Evolutionary conservation across 2,888 invertebrate species (phyloP).

Genomic region (Capitulum mitella): DNA sequence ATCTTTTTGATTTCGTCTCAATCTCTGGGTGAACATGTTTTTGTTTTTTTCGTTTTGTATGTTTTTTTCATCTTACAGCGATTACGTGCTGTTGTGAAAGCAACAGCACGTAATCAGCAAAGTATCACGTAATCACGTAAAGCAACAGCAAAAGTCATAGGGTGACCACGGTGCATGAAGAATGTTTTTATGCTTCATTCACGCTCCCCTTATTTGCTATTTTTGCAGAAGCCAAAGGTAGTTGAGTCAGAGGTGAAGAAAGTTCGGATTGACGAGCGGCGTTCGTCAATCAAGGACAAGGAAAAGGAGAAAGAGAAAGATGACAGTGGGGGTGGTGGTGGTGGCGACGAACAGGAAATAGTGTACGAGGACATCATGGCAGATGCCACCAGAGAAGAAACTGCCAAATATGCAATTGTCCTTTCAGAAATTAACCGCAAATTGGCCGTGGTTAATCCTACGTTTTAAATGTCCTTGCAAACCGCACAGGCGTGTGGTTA

Average conservation of each 20-base stretch:
- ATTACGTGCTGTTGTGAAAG: too few relatives aligned
- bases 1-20: too few relatives aligned
- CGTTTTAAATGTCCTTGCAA: not conserved
- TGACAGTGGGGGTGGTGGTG: not conserved
- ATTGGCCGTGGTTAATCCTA: constrained; percentile 17
- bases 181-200: too few relatives aligned
- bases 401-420: constrained; percentile 20
- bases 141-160: too few relatives aligned
- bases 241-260: constrained; percentile 11
- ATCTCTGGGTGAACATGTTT: too few relatives aligned
- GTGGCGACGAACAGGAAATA: constrained; percentile 6
- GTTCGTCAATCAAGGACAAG: not conserved
- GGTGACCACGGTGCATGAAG: too few relatives aligned
- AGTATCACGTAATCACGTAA: too few relatives aligned
- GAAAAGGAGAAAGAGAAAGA: constrained; percentile 20
- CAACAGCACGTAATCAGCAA: too few relatives aligned
- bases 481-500: too few relatives aligned
- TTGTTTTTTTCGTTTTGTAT: too few relatives aligned
- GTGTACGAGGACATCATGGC: constrained; percentile 25
- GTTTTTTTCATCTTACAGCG: too few relatives aligned
- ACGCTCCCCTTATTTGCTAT: too few relatives aligned
- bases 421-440: constrained; percentile 28
- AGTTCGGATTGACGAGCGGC: not conserved
- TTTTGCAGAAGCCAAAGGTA: not conserved
- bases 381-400: constrained; percentile 26